phyloP scores from a whole-genome alignment of 2,888 invertebrate genomes.

The Morpho achilles region DNA sequence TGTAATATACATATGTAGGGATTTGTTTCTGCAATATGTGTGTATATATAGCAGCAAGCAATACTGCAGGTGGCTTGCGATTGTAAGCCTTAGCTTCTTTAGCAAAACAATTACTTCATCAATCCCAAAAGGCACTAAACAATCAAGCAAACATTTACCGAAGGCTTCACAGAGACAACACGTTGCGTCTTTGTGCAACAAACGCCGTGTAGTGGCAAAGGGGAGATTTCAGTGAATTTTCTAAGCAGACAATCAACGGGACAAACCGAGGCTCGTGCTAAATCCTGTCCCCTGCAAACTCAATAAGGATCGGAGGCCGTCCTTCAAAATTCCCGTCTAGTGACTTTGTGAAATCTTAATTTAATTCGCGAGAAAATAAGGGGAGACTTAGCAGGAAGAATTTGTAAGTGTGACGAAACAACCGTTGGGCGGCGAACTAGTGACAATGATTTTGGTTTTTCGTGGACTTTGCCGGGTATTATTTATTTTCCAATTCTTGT shows the following conservation, averaged over 20 bases:
- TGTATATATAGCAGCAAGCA: no score
- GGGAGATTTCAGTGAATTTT: constrained; percentile 27
- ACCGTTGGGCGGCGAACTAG: constrained; percentile 19
- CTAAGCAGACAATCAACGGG: constrained; percentile 13
- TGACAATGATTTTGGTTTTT: neutral
- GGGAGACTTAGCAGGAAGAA: constrained; percentile 41
- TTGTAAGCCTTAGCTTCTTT: neutral
- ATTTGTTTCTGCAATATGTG: no score
- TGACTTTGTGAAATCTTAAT: constrained; percentile 56
- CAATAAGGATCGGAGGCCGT: constrained; percentile 52
- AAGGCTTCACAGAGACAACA: constrained; percentile 45
- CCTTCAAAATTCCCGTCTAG: constrained; percentile 32
- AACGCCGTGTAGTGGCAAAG: constrained; percentile 59
- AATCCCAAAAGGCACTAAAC: constrained; percentile 10
- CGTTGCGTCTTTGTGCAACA: constrained; percentile 53
- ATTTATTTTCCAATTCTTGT: no score
- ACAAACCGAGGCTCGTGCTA: constrained; percentile 8
- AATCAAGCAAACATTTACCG: constrained; percentile 38
- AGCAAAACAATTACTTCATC: neutral
- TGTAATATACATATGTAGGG: no score
- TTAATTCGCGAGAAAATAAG: constrained; percentile 52
- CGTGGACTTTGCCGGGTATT: neutral
- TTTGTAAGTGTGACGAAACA: constrained; percentile 36
- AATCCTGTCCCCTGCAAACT: constrained; percentile 44
- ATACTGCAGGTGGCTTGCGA: no score